Conservation (phyloP, 2,888 invertebrate species). For the Phyllotreta striolata region DNA sequence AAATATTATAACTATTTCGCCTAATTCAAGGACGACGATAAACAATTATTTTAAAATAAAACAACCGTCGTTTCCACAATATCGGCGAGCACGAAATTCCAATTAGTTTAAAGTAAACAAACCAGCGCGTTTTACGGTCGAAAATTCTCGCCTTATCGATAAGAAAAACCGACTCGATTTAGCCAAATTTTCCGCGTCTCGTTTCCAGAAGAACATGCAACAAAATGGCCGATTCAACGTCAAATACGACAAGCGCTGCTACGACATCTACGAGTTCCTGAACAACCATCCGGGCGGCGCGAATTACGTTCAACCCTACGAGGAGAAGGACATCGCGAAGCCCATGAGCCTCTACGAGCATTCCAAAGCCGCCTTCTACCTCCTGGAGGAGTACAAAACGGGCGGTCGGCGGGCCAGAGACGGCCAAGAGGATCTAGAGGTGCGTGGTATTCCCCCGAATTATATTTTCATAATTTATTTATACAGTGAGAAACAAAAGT, state of each 20-base stretch:
- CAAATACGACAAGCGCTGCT: slow-evolving; percentile 61
- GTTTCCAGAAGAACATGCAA: slow-evolving; percentile 43
- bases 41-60: no score
- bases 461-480: neutral
- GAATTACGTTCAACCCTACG: slow-evolving; percentile 68
- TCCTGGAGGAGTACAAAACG: slow-evolving; percentile 69
- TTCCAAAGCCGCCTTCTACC: slow-evolving; percentile 71
- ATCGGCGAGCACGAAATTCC: no score
- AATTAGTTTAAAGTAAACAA: no score
- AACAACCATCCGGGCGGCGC: slow-evolving; percentile 79
- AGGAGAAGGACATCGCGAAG: slow-evolving; percentile 64
- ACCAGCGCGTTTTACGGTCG: no score
- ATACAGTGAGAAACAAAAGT: no score
- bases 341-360: slow-evolving; percentile 68
- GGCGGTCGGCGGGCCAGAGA: slow-evolving; percentile 49
- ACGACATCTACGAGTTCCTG: slow-evolving; percentile 72
- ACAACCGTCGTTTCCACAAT: no score
- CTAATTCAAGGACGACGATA: no score
- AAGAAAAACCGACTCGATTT: no score
- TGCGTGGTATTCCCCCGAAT: slow-evolving; percentile 51
- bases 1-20: no score
- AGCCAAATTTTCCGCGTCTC: no score
- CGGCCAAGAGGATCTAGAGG: slow-evolving; percentile 60
- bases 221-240: slow-evolving; percentile 57
- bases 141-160: no score